Base-by-base conservation (phyloP, 2,797 vertebrate genomes). In the Hipposideros larvatus region DNA sequence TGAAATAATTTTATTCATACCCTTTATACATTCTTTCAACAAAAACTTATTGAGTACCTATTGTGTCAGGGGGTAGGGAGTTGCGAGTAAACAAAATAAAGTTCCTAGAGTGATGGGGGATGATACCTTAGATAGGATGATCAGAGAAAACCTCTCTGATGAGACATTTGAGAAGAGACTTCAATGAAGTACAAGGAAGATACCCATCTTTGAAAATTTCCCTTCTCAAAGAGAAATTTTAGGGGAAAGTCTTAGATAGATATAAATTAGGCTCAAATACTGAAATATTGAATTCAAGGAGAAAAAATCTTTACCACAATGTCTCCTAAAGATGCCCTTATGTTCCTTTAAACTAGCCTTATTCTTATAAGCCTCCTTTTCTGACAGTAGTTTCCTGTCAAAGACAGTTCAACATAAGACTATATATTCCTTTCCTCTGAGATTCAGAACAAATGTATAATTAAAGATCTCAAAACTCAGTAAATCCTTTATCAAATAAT, bases 401-500 rank as follows among this genome's bases (percentile, higher is more conserved):
- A 78, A 94, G 55, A 66, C 43, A 90, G 21, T 79, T 85, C 55
- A 53, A 74, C 26, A 21, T 77, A 65, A 91, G 68, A 87, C 41
- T 34, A 88, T 80, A 65, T 63, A 53, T 63, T 85, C 15, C 63
- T 91, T 65, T 86, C 59, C 66, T 57, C 68, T 87, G 66, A 80
- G 82, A 95, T 66, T 87, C 57, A 91, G 57, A 91, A 80, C 57
- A 74, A 79, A 73, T 80, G 14, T 85, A 68, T 70, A 68, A 59
- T 68, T 89, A 71, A 68, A 68, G 41, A 48, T 59, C 26, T 70
- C 80, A 70, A 68, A 90, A 84, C 61, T n/a, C 53, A 77, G 22
- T 78, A 78, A 78, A 78, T 70, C 22, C 34, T 73, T 87, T 90
- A 77, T 41, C 78, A 94, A 89, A 83, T 65, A 77, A 89, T 74